Percentiles rank a stretch among this genome's conserved stretches.
These are phyloP conservation scores for Martes flavigula DNA, from an alignment of 2,797 vertebrate genomes.

Conservation along the genomic window DNA sequence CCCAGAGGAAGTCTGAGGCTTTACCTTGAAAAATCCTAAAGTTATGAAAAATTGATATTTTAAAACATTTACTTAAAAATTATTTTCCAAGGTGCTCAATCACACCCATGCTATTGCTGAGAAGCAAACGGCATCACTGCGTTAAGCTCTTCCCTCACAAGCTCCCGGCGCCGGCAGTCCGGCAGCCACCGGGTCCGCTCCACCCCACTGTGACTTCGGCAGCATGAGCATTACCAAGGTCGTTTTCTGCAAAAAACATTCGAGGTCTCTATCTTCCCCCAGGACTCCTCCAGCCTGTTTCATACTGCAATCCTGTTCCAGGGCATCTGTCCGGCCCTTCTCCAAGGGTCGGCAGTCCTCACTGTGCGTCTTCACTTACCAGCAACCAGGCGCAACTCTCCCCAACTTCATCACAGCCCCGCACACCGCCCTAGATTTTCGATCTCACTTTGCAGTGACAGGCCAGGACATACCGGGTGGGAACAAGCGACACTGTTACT, in stretches of 20 bases:
- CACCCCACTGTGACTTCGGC: neutral
- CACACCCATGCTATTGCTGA: neutral
- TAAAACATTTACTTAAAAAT: neutral
- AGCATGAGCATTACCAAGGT: neutral
- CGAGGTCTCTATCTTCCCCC: neutral
- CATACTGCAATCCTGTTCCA: neutral
- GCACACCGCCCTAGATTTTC: neutral
- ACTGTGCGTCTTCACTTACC: fast-evolving
- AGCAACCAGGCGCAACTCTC: neutral
- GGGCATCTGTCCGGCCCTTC: neutral
- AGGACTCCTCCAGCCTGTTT: neutral
- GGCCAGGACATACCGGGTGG: fast-evolving
- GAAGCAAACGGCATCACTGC: neutral
- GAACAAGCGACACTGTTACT: too few relatives aligned
- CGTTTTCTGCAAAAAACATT: neutral
- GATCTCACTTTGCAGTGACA: neutral
- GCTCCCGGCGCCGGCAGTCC: neutral
- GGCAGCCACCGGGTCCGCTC: too few relatives aligned
- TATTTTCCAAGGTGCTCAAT: neutral
- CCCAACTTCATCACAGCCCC: neutral
- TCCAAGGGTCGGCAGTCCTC: fast-evolving
- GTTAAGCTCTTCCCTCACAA: neutral
- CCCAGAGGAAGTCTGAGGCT: neutral
- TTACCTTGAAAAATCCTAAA: neutral
- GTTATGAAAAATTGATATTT: neutral